phyloP scores from a whole-genome alignment of 2,888 invertebrate species.

The Cantharis rustica region DNA sequence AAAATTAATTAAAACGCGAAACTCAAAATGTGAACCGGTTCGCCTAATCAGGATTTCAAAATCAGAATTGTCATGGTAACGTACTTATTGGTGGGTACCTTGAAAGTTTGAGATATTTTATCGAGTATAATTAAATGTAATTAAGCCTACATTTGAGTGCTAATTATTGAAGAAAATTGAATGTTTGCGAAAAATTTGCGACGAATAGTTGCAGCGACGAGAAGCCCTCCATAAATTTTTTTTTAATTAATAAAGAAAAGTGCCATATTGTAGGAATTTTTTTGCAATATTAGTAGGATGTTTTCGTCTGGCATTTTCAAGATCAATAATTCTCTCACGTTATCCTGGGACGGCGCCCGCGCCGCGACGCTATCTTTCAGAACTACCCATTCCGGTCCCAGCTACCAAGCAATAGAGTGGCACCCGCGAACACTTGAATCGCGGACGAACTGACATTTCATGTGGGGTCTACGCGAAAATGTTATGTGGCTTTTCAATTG shows the following conservation, averaged over 20 bases:
- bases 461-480: slow-evolving; percentile 40
- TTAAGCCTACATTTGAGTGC: neutral
- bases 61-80: neutral
- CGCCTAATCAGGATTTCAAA: neutral
- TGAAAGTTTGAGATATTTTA: neutral
- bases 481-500: slow-evolving; percentile 17
- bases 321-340: slow-evolving; percentile 50
- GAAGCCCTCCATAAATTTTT: neutral
- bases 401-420: slow-evolving; percentile 46
- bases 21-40: neutral
- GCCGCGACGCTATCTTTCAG: slow-evolving; percentile 40
- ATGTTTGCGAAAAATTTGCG: neutral
- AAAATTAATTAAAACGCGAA: neutral
- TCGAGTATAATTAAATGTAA: neutral
- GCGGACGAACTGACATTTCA: slow-evolving; percentile 43
- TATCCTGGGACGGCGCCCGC: slow-evolving; percentile 49
- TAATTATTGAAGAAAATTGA: neutral
- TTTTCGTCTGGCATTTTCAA: slow-evolving; percentile 37
- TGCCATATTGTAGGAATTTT: neutral
- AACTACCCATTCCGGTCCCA: slow-evolving; percentile 50
- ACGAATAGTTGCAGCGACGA: neutral
- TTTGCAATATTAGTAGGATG: slow-evolving; percentile 26
- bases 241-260: neutral
- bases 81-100: neutral
- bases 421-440: slow-evolving; percentile 36